Conservation (phyloP, 2,888 invertebrate genomes). For the Polylopha cassiicola region DNA sequence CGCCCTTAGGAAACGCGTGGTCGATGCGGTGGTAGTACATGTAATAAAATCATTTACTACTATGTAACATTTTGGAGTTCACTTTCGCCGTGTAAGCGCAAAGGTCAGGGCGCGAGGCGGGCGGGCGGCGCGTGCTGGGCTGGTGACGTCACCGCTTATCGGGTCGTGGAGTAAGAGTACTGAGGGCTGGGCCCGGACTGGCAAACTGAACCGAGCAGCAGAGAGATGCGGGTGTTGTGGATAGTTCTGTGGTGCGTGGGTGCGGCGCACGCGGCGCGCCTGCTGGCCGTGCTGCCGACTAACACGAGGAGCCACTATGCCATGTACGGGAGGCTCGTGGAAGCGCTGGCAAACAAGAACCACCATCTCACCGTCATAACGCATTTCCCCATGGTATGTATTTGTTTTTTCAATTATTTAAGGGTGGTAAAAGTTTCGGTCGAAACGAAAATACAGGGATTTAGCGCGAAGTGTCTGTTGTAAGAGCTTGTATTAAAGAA, state of each 20-base stretch:
- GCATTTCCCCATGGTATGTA: constrained; percentile 69
- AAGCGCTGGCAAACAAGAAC: constrained; percentile 57
- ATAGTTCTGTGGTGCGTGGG: constrained; percentile 41
- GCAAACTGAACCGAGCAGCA: constrained; percentile 52
- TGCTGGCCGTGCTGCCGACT: constrained; percentile 69
- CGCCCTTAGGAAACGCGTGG: too few relatives aligned
- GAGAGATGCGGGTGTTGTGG: constrained; percentile 61
- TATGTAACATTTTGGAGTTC: constrained; percentile 18
- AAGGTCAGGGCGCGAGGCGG: constrained; percentile 21
- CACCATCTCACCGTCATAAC: constrained; percentile 68
- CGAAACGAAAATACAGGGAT: too few relatives aligned
- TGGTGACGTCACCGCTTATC: constrained; percentile 44
- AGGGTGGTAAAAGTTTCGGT: constrained; percentile 16
- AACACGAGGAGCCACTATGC: constrained; percentile 75
- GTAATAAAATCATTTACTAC: neutral
- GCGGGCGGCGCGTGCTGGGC: constrained; percentile 17
- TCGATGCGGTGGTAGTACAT: too few relatives aligned
- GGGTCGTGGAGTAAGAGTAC: constrained; percentile 28
- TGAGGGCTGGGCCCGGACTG: constrained; percentile 30
- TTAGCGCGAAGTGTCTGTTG: too few relatives aligned
- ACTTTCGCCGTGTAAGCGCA: constrained; percentile 25
- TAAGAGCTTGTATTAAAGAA: too few relatives aligned
- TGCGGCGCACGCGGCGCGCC: constrained; percentile 50
- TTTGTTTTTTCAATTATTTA: constrained; percentile 19
- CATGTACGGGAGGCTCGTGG: constrained; percentile 68